Evolutionary conservation across 2,113 vertebrate genomes (phyloP).

Genomic region (Sceloporus tristichus): DNA sequence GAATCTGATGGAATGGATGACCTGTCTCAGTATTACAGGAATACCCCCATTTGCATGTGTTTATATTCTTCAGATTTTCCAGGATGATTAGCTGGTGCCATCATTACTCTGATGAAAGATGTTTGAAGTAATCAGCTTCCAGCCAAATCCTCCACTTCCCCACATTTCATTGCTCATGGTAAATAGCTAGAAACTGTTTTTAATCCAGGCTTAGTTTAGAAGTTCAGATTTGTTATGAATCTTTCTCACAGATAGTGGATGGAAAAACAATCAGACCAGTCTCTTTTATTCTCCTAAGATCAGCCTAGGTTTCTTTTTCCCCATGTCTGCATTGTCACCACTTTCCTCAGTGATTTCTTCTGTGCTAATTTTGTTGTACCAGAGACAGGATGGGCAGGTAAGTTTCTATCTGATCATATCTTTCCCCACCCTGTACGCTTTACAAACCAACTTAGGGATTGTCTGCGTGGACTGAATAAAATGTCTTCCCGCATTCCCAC

Average conservation of each 20-base stretch:
- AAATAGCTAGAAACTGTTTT: neutral
- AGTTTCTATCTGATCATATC: neutral
- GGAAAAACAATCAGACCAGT: neutral
- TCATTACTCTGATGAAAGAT: neutral
- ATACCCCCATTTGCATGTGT: neutral
- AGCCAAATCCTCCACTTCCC: neutral
- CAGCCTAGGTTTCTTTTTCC: neutral
- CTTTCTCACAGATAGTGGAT: neutral
- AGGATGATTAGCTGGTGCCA: neutral
- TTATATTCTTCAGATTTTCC: neutral
- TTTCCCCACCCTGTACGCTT: neutral
- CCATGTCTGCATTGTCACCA: neutral
- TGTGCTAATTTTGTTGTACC: neutral
- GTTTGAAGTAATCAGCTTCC: neutral
- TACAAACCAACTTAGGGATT: neutral
- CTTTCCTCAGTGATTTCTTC: neutral
- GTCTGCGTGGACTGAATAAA: no score
- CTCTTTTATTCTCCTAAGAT: neutral
- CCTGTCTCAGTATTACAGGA: neutral
- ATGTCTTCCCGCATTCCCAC: no score
- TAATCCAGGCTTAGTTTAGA: neutral
- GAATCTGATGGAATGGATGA: neutral
- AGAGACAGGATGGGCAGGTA: no score
- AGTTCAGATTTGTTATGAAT: neutral
- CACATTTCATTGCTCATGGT: neutral